phyloP scores from a whole-genome alignment of 2,888 invertebrate species.

The Phalangium opilio region DNA sequence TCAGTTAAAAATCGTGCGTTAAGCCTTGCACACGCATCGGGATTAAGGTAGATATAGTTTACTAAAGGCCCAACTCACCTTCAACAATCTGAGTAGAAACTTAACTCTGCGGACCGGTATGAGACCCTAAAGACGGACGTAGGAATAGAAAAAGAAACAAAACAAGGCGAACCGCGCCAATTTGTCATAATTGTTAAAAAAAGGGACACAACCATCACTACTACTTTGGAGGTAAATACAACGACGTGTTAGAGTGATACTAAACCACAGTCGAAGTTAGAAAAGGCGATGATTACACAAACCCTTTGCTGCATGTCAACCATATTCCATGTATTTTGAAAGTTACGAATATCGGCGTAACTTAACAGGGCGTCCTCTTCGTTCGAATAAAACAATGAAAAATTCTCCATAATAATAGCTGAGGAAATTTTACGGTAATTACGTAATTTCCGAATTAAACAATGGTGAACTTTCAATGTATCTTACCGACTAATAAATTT shows the following conservation, averaged over 20 bases:
- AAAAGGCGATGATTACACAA: conserved; percentile 1
- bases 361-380: conserved; percentile 97
- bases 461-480: conserved; percentile 17
- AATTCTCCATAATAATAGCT: conserved; percentile 99
- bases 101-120: conserved; percentile 80
- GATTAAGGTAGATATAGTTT: too few species aligned
- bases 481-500: conserved; percentile 89
- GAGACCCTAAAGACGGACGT: conserved; percentile 50
- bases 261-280: background rate
- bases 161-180: background rate
- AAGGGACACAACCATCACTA: background rate
- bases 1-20: too few species aligned
- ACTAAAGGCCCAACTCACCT: too few species aligned
- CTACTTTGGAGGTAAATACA: too few species aligned
- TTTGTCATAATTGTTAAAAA: background rate
- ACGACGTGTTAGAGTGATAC: too few species aligned
- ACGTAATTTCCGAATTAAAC: too few species aligned
- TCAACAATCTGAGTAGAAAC: conserved; percentile 28
- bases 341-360: conserved; percentile 96
- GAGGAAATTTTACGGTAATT: conserved; percentile 21
- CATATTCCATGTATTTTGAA: conserved; percentile 99
- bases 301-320: conserved; percentile 90
- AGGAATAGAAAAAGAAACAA: conserved; percentile 13
- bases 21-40: too few species aligned
- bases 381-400: conserved; percentile 97